A percentile compares a stretch with the other conserved stretches of the same genome.
phyloP scores from a whole-genome alignment of 2,113 vertebrate genomes.

The Oriolus oriolus region DNA sequence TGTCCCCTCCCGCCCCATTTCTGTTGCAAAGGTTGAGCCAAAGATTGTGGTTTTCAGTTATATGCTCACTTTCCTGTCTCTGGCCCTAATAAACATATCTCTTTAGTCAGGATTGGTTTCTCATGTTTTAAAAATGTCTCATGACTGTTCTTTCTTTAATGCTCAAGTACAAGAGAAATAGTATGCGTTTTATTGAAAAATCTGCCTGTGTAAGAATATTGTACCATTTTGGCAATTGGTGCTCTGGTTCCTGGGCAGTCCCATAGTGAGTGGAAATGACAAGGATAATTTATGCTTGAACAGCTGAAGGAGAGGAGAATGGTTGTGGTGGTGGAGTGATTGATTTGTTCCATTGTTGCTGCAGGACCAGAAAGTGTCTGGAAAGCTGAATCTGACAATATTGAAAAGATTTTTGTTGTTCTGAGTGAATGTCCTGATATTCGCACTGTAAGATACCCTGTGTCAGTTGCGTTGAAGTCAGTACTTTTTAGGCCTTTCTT shows the following conservation, averaged over 20 bases:
- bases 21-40: slow-evolving; percentile 35
- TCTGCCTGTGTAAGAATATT: neutral
- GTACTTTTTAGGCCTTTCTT: neutral
- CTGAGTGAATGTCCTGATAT: neutral
- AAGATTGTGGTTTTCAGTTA: slow-evolving; percentile 34
- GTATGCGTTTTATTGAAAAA: neutral
- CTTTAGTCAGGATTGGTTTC: neutral
- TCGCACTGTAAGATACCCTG: neutral
- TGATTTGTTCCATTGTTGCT: neutral
- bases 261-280: slow-evolving; percentile 35
- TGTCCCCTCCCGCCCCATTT: neutral
- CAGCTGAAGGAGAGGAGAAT: slow-evolving; percentile 38
- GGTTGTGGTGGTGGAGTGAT: neutral
- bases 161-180: neutral
- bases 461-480: neutral
- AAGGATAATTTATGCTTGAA: slow-evolving; percentile 51
- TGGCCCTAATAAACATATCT: slow-evolving; percentile 8
- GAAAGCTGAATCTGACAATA: neutral
- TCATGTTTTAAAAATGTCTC: slow-evolving; percentile 35
- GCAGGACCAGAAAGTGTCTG: neutral
- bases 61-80: neutral
- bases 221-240: slow-evolving; percentile 17
- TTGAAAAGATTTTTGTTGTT: neutral
- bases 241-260: slow-evolving; percentile 16
- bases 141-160: neutral